Evolutionary conservation across 2,113 vertebrate species (phyloP).

Genomic region (Cepphus grylle): DNA sequence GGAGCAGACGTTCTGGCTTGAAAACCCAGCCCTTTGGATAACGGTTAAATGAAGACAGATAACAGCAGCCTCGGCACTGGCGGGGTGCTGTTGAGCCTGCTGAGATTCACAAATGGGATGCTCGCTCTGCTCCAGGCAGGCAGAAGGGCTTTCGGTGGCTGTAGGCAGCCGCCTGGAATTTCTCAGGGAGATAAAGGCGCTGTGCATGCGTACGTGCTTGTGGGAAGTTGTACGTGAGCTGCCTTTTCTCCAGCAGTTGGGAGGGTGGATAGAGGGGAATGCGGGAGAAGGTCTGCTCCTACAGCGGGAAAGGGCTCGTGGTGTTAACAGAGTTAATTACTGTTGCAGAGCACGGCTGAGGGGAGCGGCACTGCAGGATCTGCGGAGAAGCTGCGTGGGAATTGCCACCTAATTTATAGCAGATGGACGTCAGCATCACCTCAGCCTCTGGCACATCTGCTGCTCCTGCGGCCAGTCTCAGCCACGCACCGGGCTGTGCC

Average conservation of each 20-base stretch:
- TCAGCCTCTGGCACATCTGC: not conserved
- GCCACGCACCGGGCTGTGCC: fast-evolving
- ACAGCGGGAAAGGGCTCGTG: not conserved
- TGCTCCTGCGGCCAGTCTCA: not conserved
- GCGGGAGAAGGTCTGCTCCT: not conserved
- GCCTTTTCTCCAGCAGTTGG: not conserved
- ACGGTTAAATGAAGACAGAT: not conserved
- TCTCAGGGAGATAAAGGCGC: not conserved
- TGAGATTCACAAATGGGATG: not conserved
- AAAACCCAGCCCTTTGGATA: not conserved
- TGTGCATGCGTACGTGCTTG: fast-evolving
- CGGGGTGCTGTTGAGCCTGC: not conserved
- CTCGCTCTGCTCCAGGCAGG: not conserved
- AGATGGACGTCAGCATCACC: not conserved
- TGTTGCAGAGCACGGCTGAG: not conserved
- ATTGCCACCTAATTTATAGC: not conserved
- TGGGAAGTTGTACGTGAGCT: not conserved
- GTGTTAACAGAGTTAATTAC: not conserved
- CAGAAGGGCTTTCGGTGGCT: not conserved
- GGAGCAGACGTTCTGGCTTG: constrained; percentile 7
- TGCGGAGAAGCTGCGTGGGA: not conserved
- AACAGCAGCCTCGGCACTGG: not conserved
- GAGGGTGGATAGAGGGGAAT: not conserved
- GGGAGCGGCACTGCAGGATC: not conserved
- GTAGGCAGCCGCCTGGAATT: not conserved